phyloP scores from a whole-genome alignment of 2,888 invertebrate genomes.

The Nomada goodeniana region DNA sequence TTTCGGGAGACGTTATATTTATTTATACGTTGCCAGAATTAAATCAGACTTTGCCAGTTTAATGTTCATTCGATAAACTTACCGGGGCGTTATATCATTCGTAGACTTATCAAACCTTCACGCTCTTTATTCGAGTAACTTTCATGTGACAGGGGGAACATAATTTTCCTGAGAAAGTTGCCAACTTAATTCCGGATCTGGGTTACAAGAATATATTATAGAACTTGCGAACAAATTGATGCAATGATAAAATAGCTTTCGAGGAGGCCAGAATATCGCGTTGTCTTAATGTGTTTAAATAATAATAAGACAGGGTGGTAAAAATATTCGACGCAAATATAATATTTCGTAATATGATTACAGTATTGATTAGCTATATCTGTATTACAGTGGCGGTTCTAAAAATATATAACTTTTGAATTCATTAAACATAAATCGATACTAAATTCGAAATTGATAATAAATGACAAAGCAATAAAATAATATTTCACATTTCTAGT shows the following conservation, averaged over 20 bases:
- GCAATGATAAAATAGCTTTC: not conserved
- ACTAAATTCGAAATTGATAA: too few relatives aligned
- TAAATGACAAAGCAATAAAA: too few relatives aligned
- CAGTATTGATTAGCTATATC: too few relatives aligned
- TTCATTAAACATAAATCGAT: too few relatives aligned
- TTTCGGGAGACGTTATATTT: not conserved
- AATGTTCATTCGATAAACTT: not conserved
- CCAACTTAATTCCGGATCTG: not conserved
- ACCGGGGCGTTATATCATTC: not conserved
- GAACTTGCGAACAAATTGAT: not conserved
- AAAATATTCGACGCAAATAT: too few relatives aligned
- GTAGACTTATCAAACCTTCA: slow-evolving; percentile 27
- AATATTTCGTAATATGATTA: too few relatives aligned
- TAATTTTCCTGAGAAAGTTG: not conserved
- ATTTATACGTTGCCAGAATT: not conserved
- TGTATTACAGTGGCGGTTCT: too few relatives aligned
- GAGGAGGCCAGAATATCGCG: not conserved
- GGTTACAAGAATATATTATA: not conserved
- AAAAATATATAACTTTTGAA: too few relatives aligned
- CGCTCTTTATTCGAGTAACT: slow-evolving; percentile 38
- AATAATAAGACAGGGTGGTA: not conserved
- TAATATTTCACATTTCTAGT: too few relatives aligned
- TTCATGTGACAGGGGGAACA: not conserved
- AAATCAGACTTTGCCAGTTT: not conserved
- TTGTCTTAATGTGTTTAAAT: not conserved